These are phyloP conservation scores for Acutogordius australiensis DNA, from an alignment of 2,888 invertebrate genomes.

Conservation along the genomic window DNA sequence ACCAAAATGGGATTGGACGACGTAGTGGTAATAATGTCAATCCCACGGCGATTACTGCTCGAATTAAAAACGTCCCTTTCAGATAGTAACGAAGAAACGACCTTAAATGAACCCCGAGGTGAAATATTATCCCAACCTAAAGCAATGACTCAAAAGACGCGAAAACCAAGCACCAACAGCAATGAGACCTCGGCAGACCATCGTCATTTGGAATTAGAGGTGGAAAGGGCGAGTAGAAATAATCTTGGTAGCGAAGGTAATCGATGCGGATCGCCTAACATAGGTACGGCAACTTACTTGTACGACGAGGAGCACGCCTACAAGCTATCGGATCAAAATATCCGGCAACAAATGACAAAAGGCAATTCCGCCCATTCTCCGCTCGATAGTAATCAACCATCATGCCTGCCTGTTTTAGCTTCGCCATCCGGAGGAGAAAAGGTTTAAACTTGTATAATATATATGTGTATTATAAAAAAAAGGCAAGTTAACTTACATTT, in stretches of 20 bases:
- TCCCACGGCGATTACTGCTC: conserved; percentile 68
- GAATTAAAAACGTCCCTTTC: conserved; percentile 34
- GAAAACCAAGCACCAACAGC: conserved; percentile 17
- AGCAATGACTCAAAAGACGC: neutral
- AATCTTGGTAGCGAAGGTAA: neutral
- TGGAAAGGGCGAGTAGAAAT: neutral
- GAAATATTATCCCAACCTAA: conserved; percentile 16
- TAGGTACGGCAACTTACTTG: neutral
- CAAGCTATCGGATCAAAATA: neutral
- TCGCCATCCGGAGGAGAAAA: too few species aligned
- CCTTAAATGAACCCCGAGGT: conserved; percentile 1
- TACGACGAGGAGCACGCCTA: neutral
- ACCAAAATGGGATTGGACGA: conserved; percentile 90
- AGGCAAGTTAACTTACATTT: too few species aligned
- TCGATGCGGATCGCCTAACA: neutral
- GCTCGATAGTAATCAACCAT: too few species aligned
- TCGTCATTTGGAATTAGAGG: neutral
- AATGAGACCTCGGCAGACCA: neutral
- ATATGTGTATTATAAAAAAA: too few species aligned
- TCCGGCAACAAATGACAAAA: neutral
- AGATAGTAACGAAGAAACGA: conserved; percentile 12
- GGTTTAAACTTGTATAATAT: too few species aligned
- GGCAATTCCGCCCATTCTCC: neutral
- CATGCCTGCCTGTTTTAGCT: too few species aligned
- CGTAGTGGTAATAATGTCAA: conserved; percentile 95